Conservation (phyloP, 2,113 vertebrate species). For the Speoplatyrhinus poulsoni region DNA sequence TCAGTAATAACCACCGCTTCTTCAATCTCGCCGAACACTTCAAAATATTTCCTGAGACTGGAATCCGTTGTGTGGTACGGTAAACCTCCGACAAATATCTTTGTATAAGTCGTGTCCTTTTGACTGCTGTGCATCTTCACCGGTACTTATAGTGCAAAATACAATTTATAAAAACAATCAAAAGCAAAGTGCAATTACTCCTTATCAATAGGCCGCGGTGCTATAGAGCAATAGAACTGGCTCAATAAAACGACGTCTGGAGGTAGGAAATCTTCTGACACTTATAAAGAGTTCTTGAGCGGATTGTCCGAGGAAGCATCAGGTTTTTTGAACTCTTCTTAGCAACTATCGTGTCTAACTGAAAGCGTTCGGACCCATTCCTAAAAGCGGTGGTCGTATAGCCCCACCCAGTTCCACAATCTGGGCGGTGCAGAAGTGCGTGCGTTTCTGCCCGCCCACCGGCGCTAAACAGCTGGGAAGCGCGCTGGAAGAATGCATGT, state of each 20-base stretch:
- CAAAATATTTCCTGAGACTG: slow-evolving; percentile 98
- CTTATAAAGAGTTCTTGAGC: slow-evolving; percentile 58
- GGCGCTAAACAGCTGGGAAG: slow-evolving; percentile 72
- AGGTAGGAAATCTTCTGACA: slow-evolving; percentile 75
- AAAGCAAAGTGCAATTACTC: slow-evolving; percentile 72
- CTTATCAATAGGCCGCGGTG: slow-evolving; percentile 48
- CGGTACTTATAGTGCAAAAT: slow-evolving; percentile 69
- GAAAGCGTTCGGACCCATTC: slow-evolving; percentile 69
- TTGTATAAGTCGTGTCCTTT: slow-evolving; percentile 98
- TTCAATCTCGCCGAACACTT: slow-evolving; percentile 97
- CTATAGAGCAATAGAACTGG: slow-evolving; percentile 24
- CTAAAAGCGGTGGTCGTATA: slow-evolving; percentile 65
- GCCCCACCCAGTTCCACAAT: slow-evolving; percentile 64
- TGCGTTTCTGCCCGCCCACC: slow-evolving; percentile 60
- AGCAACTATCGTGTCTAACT: slow-evolving; percentile 73
- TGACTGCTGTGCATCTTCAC: slow-evolving; percentile 96
- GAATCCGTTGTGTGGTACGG: slow-evolving; percentile 98
- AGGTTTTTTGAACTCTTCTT: slow-evolving; percentile 73
- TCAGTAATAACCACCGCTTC: slow-evolving; percentile 98
- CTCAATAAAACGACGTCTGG: slow-evolving; percentile 50
- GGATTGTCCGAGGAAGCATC: slow-evolving; percentile 73
- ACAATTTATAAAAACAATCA: slow-evolving; percentile 52
- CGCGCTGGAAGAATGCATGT: slow-evolving; percentile 38
- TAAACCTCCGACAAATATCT: slow-evolving; percentile 97
- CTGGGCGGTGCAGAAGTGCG: slow-evolving; percentile 22